These are phyloP conservation scores for Prosapia bicincta DNA, from an alignment of 2,888 invertebrate genomes.

Conservation along the genomic window DNA sequence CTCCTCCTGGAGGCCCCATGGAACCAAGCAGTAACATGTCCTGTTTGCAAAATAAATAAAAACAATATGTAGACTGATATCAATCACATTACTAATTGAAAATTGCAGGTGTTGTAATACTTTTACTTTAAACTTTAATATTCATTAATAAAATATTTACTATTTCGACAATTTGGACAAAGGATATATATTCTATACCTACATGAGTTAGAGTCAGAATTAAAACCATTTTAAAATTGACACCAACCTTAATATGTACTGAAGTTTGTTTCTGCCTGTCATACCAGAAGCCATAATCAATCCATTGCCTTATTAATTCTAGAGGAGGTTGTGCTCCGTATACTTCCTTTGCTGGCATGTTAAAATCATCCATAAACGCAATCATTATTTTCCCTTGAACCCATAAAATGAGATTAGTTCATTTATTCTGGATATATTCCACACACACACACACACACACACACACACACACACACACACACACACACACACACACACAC, in stretches of 20 bases:
- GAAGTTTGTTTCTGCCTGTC: slow-evolving; percentile 74
- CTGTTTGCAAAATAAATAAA: slow-evolving; percentile 46
- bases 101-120: not conserved
- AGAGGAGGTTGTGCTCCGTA: slow-evolving; percentile 89
- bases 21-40: slow-evolving; percentile 75
- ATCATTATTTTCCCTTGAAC: slow-evolving; percentile 65
- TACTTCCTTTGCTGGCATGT: slow-evolving; percentile 86
- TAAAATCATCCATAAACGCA: slow-evolving; percentile 87
- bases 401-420: not conserved
- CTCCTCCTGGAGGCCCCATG: slow-evolving; percentile 87
- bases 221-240: too few relatives aligned
- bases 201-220: too few relatives aligned
- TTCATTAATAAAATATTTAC: not conserved
- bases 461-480: too few relatives aligned
- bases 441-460: too few relatives aligned
- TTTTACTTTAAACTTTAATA: not conserved
- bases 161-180: too few relatives aligned
- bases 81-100: not conserved
- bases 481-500: too few relatives aligned
- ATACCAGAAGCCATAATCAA: slow-evolving; percentile 90
- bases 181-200: too few relatives aligned
- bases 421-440: too few relatives aligned
- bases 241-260: slow-evolving; percentile 60
- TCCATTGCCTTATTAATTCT: slow-evolving; percentile 79
- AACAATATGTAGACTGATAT: too few relatives aligned